Base-by-base conservation (phyloP, 1,140 invertebrate species). In the Eulimnadia texana region DNA sequence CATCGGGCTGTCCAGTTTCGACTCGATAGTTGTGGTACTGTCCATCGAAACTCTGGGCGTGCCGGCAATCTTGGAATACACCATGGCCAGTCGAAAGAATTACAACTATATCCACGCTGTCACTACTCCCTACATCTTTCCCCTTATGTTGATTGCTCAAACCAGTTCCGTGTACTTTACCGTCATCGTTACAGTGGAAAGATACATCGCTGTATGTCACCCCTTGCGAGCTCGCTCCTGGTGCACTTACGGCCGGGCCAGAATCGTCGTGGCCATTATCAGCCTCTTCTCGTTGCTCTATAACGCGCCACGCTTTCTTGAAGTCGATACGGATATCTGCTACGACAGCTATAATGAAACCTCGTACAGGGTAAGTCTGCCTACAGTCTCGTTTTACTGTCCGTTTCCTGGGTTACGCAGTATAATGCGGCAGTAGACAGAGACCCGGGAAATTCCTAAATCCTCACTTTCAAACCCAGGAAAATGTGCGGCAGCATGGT, bases 141-240 rank as follows among this genome's bases (percentile, higher is more conserved):
- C 93, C 0, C 72, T 95, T 13, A 90, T 86, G 1, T 80, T 90
- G 67, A 86, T 86, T 3, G 87, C 90, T 16, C 93, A 80, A 65
- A 70, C 69, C 1, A 64, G 64, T 59, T 62, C 66, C n/a, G 90
- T 95, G 51, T 98, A 96, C 77, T 79, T 96, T 64, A 97, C 94
- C 0, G 81, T 98, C 52, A 90, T 90, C 1, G 94, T 98, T 47
- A 97, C 94, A 0, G 79, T 96, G 66, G 94, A 98, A 73, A 79
- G 94, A 52, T 98, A 93, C 75, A 88, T 98, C 49, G 94, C 93
- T 1, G 94, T 98, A 0, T 97, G 93, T 70, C 90, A 95, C 73
- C 93, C 93, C 0, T 76, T 97, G 9, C 80, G 82, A 63, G 91
- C 92, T 0, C 79, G 89, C 51, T 86, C 85, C 0, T 79, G 95